Conservation (phyloP, 2,113 vertebrate genomes). For the Melospiza melodia region DNA sequence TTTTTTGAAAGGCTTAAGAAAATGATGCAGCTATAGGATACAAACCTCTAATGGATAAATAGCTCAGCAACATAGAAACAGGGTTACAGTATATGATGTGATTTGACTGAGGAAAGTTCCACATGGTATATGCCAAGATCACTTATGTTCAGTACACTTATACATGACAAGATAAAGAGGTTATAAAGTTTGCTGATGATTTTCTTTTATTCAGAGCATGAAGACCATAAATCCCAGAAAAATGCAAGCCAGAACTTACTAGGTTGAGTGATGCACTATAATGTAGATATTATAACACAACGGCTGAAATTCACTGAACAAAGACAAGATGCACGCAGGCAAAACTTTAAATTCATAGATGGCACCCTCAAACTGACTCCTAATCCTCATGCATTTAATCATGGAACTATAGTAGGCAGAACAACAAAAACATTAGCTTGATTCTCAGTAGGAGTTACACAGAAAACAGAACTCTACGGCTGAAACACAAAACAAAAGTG, state of each 20-base stretch:
- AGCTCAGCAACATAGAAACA: background rate
- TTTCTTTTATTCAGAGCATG: background rate
- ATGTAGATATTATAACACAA: background rate
- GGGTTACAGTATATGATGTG: background rate
- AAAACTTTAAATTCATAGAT: background rate
- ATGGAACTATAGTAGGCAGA: background rate
- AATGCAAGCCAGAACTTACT: background rate
- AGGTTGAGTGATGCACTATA: background rate
- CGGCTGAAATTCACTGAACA: background rate
- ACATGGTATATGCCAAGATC: background rate
- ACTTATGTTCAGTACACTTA: background rate
- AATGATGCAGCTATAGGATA: background rate
- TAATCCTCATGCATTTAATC: background rate
- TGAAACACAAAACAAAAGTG: background rate
- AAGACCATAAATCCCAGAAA: background rate
- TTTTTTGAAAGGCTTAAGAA: background rate
- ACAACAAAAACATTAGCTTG: background rate
- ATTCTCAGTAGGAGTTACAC: background rate
- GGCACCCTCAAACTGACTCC: background rate
- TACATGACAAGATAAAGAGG: background rate
- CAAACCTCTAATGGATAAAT: background rate
- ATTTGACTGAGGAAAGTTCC: background rate
- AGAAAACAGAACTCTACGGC: background rate
- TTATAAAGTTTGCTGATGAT: background rate
- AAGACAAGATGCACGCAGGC: background rate